A percentile compares a stretch with the other conserved stretches of the same genome.
These are phyloP conservation scores for Ferrisia virgata DNA, from an alignment of 2,888 invertebrate species.

Conservation along the genomic window DNA sequence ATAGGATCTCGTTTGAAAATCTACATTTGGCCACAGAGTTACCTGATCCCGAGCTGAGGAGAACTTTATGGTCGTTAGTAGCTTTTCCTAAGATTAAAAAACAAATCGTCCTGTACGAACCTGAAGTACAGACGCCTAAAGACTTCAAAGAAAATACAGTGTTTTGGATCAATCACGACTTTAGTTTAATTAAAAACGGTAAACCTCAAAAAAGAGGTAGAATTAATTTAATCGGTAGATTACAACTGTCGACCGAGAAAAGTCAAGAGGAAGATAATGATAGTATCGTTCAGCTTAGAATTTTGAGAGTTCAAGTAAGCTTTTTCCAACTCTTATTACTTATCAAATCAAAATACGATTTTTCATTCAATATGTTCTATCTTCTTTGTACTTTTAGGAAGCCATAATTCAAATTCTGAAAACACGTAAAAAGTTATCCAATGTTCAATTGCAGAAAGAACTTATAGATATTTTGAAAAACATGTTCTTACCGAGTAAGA, in stretches of 20 bases:
- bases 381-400: constrained; percentile 64
- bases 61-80: constrained; percentile 91
- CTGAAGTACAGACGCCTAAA: constrained; percentile 79
- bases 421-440: constrained; percentile 91
- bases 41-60: constrained; percentile 89
- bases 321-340: no score
- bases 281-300: constrained; percentile 94
- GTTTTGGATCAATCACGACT: constrained; percentile 97
- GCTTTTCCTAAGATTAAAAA: constrained; percentile 94
- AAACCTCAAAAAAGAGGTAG: constrained; percentile 93
- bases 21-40: constrained; percentile 92
- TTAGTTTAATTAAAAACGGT: constrained; percentile 89
- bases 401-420: constrained; percentile 99
- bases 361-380: background rate
- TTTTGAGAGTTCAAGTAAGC: constrained; percentile 72
- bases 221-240: constrained; percentile 90
- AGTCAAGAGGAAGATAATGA: constrained; percentile 97
- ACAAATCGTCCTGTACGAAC: constrained; percentile 81
- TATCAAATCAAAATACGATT: background rate
- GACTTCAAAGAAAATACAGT: constrained; percentile 89
- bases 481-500: constrained; percentile 98
- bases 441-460: constrained; percentile 94
- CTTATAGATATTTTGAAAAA: constrained; percentile 96
- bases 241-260: constrained; percentile 91
- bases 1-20: constrained; percentile 94